phyloP scores from a whole-genome alignment of 2,113 vertebrate genomes.

The Rhadina sibilatrix region DNA sequence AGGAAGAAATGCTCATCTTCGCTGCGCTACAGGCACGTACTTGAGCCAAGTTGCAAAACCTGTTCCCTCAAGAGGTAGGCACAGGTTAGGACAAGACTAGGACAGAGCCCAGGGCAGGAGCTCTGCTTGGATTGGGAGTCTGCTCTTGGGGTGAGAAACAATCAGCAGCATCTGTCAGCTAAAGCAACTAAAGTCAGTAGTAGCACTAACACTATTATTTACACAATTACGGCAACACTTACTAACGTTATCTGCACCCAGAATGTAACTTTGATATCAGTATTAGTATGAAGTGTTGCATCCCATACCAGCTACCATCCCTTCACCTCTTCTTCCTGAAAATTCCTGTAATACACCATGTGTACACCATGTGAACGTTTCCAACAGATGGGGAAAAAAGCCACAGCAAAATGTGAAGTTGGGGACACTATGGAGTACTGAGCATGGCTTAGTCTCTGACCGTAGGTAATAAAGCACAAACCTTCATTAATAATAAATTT shows the following conservation, averaged over 20 bases:
- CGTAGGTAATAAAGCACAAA: background rate
- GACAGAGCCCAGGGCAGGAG: background rate
- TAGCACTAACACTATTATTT: background rate
- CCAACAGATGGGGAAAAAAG: background rate
- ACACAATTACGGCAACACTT: background rate
- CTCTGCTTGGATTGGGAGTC: background rate
- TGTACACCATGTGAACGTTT: background rate
- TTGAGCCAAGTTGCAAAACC: background rate
- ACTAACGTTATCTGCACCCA: background rate
- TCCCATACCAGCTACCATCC: background rate
- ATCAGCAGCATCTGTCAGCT: background rate
- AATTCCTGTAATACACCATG: background rate
- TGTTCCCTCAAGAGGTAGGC: background rate
- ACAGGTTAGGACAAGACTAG: slow-evolving; percentile 56
- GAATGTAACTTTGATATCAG: background rate
- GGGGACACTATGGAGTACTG: background rate
- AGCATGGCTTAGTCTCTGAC: background rate
- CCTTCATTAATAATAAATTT: background rate
- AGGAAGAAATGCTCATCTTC: slow-evolving; percentile 98
- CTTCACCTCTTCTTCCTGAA: background rate
- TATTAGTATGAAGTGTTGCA: background rate
- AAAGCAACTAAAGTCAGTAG: background rate
- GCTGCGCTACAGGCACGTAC: slow-evolving; percentile 89
- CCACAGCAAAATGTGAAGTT: background rate
- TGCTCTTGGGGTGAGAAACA: background rate